Conservation (phyloP, 2,888 invertebrate genomes). For the Agrochola litura region DNA sequence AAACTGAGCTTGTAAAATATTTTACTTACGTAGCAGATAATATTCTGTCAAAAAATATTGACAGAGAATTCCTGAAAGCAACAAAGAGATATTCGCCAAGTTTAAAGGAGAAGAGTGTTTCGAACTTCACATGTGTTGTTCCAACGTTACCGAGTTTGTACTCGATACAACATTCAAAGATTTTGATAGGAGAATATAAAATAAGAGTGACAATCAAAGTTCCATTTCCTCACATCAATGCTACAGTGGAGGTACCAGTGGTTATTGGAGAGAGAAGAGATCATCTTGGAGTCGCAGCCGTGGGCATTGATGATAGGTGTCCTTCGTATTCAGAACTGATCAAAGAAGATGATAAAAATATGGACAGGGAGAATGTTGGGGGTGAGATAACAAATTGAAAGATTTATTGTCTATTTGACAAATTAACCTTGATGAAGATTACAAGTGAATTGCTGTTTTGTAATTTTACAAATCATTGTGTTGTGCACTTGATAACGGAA, state of each 20-base stretch:
- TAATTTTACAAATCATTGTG: background rate
- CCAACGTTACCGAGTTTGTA: slow-evolving; percentile 60
- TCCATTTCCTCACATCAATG: slow-evolving; percentile 68
- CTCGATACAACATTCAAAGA: slow-evolving; percentile 66
- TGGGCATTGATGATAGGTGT: background rate
- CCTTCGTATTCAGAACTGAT: slow-evolving; percentile 13
- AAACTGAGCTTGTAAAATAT: slow-evolving; percentile 43
- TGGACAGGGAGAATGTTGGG: background rate
- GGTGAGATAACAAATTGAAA: background rate
- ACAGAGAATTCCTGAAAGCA: slow-evolving; percentile 36
- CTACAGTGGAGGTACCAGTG: slow-evolving; percentile 64
- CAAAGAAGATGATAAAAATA: background rate
- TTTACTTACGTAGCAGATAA: slow-evolving; percentile 34
- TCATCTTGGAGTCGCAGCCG: background rate
- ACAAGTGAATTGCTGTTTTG: background rate
- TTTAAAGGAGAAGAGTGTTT: slow-evolving; percentile 52
- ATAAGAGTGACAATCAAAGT: slow-evolving; percentile 64
- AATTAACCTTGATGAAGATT: background rate
- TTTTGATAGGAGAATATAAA: slow-evolving; percentile 64
- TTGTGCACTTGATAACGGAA: background rate
- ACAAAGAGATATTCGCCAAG: slow-evolving; percentile 34
- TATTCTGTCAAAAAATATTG: background rate
- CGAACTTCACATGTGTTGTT: slow-evolving; percentile 44
- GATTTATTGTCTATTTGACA: background rate
- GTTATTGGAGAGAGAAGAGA: slow-evolving; percentile 62